phyloP scores from a whole-genome alignment of 2,113 vertebrate genomes.

The Phylloscopus trochiloides region DNA sequence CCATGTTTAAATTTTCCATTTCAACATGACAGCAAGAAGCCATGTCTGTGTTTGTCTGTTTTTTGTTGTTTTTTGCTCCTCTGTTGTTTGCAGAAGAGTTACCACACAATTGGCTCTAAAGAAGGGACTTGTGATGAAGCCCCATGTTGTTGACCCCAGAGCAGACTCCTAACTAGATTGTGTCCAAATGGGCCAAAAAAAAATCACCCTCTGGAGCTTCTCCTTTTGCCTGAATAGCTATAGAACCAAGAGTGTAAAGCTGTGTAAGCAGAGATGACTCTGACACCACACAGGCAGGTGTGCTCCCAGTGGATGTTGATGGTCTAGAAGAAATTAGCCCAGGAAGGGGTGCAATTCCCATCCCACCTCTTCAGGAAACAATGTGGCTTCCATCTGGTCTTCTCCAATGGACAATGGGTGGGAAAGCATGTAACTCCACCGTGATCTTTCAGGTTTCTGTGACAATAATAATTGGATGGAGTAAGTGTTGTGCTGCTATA shows the following conservation, averaged over 20 bases:
- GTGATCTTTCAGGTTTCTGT: not conserved
- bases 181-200: accelerated
- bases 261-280: not conserved
- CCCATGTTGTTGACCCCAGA: not conserved
- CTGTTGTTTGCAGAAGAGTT: not conserved
- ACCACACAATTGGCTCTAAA: not conserved
- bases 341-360: not conserved
- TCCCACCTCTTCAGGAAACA: not conserved
- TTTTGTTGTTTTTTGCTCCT: too few relatives aligned
- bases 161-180: accelerated
- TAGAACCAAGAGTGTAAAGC: not conserved
- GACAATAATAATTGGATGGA: not conserved
- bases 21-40: not conserved
- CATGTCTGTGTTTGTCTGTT: accelerated
- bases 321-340: not conserved
- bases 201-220: not conserved
- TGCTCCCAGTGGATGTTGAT: not conserved
- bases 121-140: not conserved
- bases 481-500: not conserved
- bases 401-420: not conserved
- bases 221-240: not conserved
- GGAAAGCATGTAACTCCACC: not conserved
- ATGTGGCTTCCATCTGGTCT: not conserved
- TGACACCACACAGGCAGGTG: accelerated
- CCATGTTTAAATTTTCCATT: not conserved